Evolutionary conservation across 2,888 invertebrate species (phyloP).

Genomic region (Ecdyonurus torrentis): DNA sequence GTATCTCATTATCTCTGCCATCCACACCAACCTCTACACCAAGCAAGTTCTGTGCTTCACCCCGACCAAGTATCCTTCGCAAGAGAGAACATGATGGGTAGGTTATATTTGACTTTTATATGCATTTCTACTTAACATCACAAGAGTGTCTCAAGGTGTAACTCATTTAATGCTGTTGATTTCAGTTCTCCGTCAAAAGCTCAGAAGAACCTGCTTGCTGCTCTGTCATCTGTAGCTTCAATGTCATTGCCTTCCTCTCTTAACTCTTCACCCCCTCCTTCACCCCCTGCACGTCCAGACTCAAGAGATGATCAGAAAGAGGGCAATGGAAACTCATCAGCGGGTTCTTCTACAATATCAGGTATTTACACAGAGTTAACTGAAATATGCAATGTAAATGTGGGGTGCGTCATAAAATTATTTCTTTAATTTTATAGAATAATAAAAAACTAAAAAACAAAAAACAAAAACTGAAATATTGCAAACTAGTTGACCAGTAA

Average conservation of each 20-base stretch:
- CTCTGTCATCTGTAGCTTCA: slow-evolving; percentile 21
- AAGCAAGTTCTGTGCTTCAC: slow-evolving; percentile 36
- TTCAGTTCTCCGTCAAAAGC: slow-evolving; percentile 41
- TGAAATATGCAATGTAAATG: too few relatives aligned
- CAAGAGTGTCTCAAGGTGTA: neutral
- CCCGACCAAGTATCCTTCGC: slow-evolving; percentile 68
- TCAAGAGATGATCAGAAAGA: slow-evolving; percentile 24
- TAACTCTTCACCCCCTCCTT: slow-evolving; percentile 16
- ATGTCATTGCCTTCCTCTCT: too few relatives aligned
- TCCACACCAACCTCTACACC: slow-evolving; percentile 9
- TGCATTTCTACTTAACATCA: neutral
- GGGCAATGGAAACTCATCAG: slow-evolving; percentile 27
- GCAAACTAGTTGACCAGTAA: too few relatives aligned
- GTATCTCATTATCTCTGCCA: neutral
- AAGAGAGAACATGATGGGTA: slow-evolving; percentile 73
- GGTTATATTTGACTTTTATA: slow-evolving; percentile 14
- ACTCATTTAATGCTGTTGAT: slow-evolving; percentile 10
- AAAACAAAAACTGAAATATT: too few relatives aligned
- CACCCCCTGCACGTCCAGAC: slow-evolving; percentile 15
- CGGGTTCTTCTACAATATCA: slow-evolving; percentile 76
- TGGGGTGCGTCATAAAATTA: too few relatives aligned
- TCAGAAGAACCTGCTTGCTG: slow-evolving; percentile 39
- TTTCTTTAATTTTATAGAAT: too few relatives aligned
- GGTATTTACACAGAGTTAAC: slow-evolving; percentile 77
- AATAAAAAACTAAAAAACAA: too few relatives aligned